A percentile compares a stretch with the other conserved stretches of the same genome.
Evolutionary conservation across 2,113 vertebrate species (phyloP).

Genomic region (Cairina moschata): DNA sequence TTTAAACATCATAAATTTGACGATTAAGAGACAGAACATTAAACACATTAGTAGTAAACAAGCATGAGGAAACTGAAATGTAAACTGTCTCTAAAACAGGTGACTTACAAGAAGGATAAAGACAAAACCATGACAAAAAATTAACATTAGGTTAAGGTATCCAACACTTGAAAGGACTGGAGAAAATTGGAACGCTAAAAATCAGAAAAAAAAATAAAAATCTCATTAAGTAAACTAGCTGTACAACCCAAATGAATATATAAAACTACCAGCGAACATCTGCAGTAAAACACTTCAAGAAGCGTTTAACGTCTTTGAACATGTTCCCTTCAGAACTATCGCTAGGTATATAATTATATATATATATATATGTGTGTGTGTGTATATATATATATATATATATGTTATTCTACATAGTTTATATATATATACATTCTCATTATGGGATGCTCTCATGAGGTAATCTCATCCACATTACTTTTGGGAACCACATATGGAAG

Average conservation of each 20-base stretch:
- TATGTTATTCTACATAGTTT: too few species aligned
- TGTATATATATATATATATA: too few species aligned
- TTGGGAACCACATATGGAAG: background rate
- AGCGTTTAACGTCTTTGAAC: background rate
- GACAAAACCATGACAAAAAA: background rate
- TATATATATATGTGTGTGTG: too few species aligned
- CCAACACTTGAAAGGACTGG: background rate
- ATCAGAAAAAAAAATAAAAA: background rate
- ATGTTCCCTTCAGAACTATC: too few species aligned
- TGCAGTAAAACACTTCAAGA: background rate
- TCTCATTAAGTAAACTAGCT: background rate
- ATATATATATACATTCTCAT: too few species aligned
- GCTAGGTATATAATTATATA: too few species aligned
- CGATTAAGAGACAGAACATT: background rate
- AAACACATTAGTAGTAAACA: background rate
- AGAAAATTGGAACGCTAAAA: background rate
- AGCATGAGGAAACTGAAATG: background rate
- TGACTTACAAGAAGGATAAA: background rate
- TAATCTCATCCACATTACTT: background rate
- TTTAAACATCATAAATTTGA: background rate
- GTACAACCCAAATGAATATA: background rate
- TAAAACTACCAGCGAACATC: background rate
- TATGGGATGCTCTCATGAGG: background rate
- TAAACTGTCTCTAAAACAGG: background rate
- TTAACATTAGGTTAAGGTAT: background rate